Conservation (phyloP, 2,888 invertebrate genomes). For the Pocota personata region DNA sequence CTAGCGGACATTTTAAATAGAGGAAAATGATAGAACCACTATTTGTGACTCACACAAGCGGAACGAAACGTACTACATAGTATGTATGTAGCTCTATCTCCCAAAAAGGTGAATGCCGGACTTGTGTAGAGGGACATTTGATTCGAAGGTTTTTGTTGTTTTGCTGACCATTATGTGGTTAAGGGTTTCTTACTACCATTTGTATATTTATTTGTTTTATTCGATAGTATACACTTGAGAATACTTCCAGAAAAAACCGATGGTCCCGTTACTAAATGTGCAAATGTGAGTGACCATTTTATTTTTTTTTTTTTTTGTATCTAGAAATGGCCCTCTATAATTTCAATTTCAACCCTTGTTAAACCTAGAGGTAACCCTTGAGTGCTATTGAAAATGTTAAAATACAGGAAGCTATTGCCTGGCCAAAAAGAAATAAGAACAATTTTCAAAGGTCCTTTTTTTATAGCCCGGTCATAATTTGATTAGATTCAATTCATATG, state of each 20-base stretch:
- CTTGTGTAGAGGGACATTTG: slow-evolving; percentile 23
- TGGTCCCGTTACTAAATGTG: background rate
- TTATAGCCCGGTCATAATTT: slow-evolving; percentile 1
- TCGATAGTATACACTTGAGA: slow-evolving; percentile 22
- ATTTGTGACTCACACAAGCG: slow-evolving; percentile 19
- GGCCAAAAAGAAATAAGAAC: background rate
- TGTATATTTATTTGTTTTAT: slow-evolving; percentile 7
- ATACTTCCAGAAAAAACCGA: slow-evolving; percentile 14
- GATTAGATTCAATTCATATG: background rate
- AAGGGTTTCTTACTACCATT: slow-evolving; percentile 1
- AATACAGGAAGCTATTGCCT: no score
- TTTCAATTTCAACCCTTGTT: slow-evolving; percentile 19
- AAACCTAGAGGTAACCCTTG: background rate
- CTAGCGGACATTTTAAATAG: slow-evolving; percentile 33
- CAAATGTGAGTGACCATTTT: slow-evolving; percentile 38
- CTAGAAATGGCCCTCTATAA: background rate
- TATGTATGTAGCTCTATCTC: background rate
- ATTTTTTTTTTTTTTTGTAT: background rate
- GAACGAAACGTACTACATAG: background rate
- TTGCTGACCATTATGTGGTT: slow-evolving; percentile 11
- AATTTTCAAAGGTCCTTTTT: background rate
- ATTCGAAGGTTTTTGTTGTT: background rate
- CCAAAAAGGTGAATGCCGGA: background rate
- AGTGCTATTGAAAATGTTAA: background rate
- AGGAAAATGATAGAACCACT: background rate